phyloP scores from a whole-genome alignment of 1,140 invertebrate species.

The Liolophura sinensis region DNA sequence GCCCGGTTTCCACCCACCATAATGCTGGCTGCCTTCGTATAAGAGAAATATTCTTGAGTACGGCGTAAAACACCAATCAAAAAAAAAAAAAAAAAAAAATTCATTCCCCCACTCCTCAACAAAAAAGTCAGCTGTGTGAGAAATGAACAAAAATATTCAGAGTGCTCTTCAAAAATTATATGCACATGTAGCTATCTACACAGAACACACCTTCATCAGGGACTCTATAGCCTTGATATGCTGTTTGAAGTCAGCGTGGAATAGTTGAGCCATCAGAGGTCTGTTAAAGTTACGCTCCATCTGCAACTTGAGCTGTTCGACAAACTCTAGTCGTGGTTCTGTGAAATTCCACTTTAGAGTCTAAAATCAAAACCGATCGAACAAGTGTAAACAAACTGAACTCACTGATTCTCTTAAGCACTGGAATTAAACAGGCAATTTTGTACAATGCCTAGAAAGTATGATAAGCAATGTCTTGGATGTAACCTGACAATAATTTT shows the following conservation, averaged over 20 bases:
- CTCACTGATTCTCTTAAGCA: not conserved
- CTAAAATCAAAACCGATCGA: conserved; percentile 42
- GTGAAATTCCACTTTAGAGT: conserved; percentile 95
- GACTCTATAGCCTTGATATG: conserved; percentile 95
- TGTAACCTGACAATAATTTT: no score
- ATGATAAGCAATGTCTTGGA: no score
- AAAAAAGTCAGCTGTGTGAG: no score
- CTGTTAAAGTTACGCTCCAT: conserved; percentile 85
- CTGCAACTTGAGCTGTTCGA: conserved; percentile 87
- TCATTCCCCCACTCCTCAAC: no score
- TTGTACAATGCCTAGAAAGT: not conserved
- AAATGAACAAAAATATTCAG: no score
- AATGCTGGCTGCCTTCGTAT: no score
- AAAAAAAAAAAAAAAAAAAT: no score
- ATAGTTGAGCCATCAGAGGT: conserved; percentile 85
- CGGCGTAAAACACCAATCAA: no score
- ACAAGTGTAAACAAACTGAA: not conserved
- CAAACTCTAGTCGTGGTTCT: conserved; percentile 89
- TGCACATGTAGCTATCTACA: no score
- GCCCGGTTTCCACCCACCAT: no score
- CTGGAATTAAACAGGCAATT: not conserved
- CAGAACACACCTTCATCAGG: conserved; percentile 59
- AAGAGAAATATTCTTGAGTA: no score
- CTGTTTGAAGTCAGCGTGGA: conserved; percentile 93
- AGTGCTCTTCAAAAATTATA: no score